Percentiles rank a stretch among this genome's conserved stretches.
Evolutionary conservation across 2,888 invertebrate genomes (phyloP).

Genomic region (Synergus japonicus): DNA sequence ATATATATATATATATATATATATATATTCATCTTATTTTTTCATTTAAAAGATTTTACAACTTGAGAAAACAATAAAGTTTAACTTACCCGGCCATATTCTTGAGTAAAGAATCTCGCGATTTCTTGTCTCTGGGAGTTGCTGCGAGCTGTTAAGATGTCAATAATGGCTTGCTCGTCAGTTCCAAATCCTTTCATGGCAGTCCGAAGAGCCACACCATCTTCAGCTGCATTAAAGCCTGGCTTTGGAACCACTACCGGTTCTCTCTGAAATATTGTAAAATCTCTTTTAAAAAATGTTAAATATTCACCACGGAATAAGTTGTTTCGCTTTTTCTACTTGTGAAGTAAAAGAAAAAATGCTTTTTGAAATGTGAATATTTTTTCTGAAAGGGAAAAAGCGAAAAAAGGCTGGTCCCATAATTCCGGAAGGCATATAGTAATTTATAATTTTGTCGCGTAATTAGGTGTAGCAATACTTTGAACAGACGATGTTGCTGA

Average conservation of each 20-base stretch:
- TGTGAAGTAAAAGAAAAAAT: neutral
- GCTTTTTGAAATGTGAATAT: neutral
- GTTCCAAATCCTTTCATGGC: constrained; percentile 90
- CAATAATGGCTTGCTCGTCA: constrained; percentile 87
- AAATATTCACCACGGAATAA: no score
- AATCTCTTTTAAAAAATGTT: neutral
- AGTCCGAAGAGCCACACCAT: constrained; percentile 82
- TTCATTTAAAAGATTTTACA: no score
- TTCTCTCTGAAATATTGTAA: constrained; percentile 59
- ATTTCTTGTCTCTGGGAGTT: constrained; percentile 87
- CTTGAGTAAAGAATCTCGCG: constrained; percentile 80
- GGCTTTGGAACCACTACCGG: constrained; percentile 82
- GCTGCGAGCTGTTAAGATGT: constrained; percentile 84
- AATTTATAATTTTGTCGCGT: neutral
- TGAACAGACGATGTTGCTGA: neutral
- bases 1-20: no score
- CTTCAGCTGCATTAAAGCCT: constrained; percentile 83
- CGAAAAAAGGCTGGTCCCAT: neutral
- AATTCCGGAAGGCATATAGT: neutral
- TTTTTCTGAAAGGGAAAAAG: neutral
- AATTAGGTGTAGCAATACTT: neutral
- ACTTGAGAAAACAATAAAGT: neutral
- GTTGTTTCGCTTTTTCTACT: no score
- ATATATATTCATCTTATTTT: no score
- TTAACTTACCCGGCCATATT: constrained; percentile 80